Percentiles rank a stretch among this genome's conserved stretches.
These are phyloP conservation scores for Lordiphosa fenestrarum DNA, from an alignment of 2,888 invertebrate genomes.

Conservation along the genomic window DNA sequence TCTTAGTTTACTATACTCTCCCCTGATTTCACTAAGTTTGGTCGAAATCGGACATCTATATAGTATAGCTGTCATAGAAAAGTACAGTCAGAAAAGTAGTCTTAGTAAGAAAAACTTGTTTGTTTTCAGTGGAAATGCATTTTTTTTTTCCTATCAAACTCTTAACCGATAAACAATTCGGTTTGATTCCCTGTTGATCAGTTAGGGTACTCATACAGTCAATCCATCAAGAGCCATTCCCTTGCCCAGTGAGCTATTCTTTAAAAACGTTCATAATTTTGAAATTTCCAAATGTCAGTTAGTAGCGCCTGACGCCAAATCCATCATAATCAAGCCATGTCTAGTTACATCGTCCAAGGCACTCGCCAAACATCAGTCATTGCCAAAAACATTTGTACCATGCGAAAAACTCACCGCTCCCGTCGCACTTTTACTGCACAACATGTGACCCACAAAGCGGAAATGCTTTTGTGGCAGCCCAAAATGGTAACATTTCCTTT, in stretches of 20 bases:
- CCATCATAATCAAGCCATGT: slow-evolving; percentile 27
- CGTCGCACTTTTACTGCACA: slow-evolving; percentile 15
- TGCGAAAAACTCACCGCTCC: background rate
- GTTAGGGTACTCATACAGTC: too few relatives aligned
- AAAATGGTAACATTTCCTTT: slow-evolving; percentile 37
- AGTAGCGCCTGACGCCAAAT: slow-evolving; percentile 22
- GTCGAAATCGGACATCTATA: too few relatives aligned
- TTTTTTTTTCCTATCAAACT: too few relatives aligned
- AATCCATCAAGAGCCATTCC: too few relatives aligned
- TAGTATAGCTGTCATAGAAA: too few relatives aligned
- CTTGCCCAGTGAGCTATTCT: slow-evolving; percentile 9
- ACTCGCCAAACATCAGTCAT: slow-evolving; percentile 30
- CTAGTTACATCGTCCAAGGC: slow-evolving; percentile 25
- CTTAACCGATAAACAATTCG: too few relatives aligned
- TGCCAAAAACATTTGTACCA: slow-evolving; percentile 18
- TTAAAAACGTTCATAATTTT: slow-evolving; percentile 23
- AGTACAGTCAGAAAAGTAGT: too few relatives aligned
- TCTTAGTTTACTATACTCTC: too few relatives aligned
- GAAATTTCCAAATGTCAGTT: slow-evolving; percentile 30
- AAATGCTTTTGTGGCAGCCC: slow-evolving; percentile 42
- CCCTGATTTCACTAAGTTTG: too few relatives aligned
- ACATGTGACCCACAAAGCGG: slow-evolving; percentile 37
- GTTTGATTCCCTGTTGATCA: too few relatives aligned
- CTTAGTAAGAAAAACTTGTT: too few relatives aligned
- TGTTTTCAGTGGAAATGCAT: too few relatives aligned